Conservation (phyloP, 2,888 invertebrate species). For the Plemyria rubiginata region DNA sequence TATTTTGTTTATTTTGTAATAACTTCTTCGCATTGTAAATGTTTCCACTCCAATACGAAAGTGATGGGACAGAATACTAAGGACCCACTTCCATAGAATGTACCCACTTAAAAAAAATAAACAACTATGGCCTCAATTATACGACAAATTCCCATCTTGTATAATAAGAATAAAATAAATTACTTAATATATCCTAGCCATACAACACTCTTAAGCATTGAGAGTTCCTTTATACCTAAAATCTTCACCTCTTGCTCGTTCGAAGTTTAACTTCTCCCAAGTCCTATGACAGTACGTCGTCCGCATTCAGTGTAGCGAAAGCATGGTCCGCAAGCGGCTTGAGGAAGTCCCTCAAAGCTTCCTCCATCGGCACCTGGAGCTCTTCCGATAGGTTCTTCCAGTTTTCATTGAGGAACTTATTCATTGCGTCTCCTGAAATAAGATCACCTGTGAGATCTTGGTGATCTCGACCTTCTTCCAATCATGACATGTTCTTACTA, state of each 20-base stretch:
- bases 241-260: background rate
- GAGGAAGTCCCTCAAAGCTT: conserved; percentile 72
- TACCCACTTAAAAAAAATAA: no score
- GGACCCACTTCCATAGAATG: no score
- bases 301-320: conserved; percentile 70
- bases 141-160: background rate
- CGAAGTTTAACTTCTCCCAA: background rate
- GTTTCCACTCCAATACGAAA: no score
- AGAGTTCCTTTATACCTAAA: background rate
- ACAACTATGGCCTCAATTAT: no score
- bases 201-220: background rate
- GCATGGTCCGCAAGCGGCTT: conserved; percentile 76
- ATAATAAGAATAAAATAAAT: background rate
- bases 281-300: conserved; percentile 61
- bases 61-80: no score
- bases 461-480: no score
- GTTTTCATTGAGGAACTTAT: conserved; percentile 90
- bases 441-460: no score
- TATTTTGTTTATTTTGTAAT: no score
- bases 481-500: no score
- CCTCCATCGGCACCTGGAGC: conserved; percentile 88
- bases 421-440: conserved; percentile 87
- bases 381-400: conserved; percentile 90
- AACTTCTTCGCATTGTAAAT: no score
- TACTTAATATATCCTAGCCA: background rate